Evolutionary conservation across 2,797 vertebrate species (phyloP).

Genomic region (Propithecus deckenii): DNA sequence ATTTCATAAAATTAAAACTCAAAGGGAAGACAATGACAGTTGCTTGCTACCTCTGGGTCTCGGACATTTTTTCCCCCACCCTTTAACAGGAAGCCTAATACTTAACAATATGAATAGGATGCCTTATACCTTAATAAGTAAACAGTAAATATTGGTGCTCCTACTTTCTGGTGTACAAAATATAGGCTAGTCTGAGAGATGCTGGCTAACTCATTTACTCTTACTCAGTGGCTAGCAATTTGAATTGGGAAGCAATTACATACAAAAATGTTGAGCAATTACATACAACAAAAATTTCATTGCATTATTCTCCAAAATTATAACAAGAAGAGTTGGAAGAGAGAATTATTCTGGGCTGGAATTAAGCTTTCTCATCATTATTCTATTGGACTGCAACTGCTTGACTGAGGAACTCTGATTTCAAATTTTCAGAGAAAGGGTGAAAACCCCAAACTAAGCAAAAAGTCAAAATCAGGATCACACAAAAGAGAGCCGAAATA

Average conservation of each 20-base stretch:
- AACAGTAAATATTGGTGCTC: not conserved
- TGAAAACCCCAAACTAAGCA: not conserved
- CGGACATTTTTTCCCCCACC: not conserved
- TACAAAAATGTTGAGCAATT: not conserved
- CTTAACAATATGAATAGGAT: not conserved
- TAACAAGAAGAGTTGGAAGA: not conserved
- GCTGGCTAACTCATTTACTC: not conserved
- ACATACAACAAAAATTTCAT: not conserved
- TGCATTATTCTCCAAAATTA: not conserved
- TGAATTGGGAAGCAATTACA: not conserved
- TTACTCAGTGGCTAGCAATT: not conserved
- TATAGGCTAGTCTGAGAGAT: not conserved
- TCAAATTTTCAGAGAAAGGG: not conserved
- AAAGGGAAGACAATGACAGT: not conserved
- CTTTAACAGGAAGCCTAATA: not conserved
- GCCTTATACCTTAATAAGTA: not conserved
- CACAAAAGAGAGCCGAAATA: not conserved
- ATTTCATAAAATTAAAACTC: not conserved
- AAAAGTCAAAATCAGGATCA: not conserved
- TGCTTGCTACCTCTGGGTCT: not conserved
- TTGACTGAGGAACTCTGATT: not conserved
- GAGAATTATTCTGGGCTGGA: not conserved
- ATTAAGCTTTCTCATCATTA: not conserved
- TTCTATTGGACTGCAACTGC: not conserved
- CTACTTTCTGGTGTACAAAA: not conserved